Evolutionary conservation across 2,797 vertebrate species (phyloP).

Genomic region (Tiaroga cobitis): DNA sequence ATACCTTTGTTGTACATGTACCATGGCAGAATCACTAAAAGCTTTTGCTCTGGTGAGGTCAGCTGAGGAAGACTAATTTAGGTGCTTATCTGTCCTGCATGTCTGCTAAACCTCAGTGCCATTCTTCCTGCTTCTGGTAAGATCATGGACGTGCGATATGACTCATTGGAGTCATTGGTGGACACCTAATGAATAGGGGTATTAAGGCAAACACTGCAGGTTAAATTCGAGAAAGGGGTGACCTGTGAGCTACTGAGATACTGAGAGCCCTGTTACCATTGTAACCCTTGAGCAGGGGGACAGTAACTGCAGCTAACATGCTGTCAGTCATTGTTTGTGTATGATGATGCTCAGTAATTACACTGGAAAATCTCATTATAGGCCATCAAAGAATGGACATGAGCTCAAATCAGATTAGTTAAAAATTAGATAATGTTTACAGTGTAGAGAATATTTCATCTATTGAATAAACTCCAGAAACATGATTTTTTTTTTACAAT

Average conservation of each 20-base stretch:
- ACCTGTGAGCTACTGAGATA: not conserved
- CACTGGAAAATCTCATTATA: not conserved
- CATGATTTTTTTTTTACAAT: not conserved
- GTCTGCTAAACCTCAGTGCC: not conserved
- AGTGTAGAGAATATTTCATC: not conserved
- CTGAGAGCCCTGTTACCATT: not conserved
- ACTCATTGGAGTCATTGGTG: not conserved
- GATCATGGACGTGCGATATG: no score
- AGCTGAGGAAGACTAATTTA: not conserved
- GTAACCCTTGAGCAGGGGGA: not conserved
- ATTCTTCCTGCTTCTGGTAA: not conserved
- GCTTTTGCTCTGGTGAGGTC: not conserved
- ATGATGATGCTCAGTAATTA: not conserved
- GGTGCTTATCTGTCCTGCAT: no score
- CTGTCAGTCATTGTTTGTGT: not conserved
- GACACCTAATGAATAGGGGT: not conserved
- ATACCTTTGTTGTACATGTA: no score
- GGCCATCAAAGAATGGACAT: not conserved
- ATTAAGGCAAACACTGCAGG: not conserved
- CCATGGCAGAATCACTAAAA: no score
- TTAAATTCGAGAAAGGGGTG: constrained; percentile 14
- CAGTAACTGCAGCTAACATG: not conserved
- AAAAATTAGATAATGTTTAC: not conserved
- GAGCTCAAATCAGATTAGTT: not conserved
- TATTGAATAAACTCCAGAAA: not conserved